phyloP scores from a whole-genome alignment of 1,140 invertebrate species.

The Philotrypesis tridentata region DNA sequence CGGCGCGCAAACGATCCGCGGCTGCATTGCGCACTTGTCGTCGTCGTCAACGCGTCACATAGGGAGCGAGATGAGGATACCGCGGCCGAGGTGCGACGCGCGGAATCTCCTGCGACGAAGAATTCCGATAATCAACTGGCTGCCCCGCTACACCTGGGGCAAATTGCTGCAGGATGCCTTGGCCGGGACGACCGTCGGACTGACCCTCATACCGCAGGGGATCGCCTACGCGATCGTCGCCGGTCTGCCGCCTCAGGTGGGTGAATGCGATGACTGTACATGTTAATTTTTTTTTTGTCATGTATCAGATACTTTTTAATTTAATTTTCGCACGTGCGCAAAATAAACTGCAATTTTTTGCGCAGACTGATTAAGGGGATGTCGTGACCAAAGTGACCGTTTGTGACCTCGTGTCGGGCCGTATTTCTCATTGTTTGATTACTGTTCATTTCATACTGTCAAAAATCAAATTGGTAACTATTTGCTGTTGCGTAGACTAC shows the following conservation, averaged over 20 bases:
- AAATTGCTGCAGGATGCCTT: slow-evolving; percentile 74
- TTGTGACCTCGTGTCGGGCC: no score
- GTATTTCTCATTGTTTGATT: no score
- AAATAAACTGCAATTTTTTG: no score
- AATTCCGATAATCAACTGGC: slow-evolving; percentile 74
- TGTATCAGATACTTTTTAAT: no score
- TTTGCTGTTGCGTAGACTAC: no score
- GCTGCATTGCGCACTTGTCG: no score
- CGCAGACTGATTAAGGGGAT: no score
- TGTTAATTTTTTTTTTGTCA: not conserved
- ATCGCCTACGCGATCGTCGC: slow-evolving; percentile 81
- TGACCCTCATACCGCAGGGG: slow-evolving; percentile 82
- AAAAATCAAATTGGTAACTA: no score
- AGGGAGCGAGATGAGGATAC: slow-evolving; percentile 60
- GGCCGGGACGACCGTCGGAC: slow-evolving; percentile 79
- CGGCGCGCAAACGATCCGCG: no score
- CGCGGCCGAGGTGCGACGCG: slow-evolving; percentile 44
- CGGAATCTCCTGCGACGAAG: slow-evolving; percentile 61
- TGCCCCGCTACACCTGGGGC: slow-evolving; percentile 73
- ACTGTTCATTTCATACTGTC: no score
- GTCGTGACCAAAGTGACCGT: no score
- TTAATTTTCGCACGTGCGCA: no score
- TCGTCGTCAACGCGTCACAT: slow-evolving; percentile 34
- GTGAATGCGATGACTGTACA: not conserved
- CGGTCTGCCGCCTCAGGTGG: slow-evolving; percentile 76